Percentiles rank a stretch among this genome's conserved stretches.
Conservation (phyloP, 2,888 invertebrate genomes). For the Baronia brevicornis region DNA sequence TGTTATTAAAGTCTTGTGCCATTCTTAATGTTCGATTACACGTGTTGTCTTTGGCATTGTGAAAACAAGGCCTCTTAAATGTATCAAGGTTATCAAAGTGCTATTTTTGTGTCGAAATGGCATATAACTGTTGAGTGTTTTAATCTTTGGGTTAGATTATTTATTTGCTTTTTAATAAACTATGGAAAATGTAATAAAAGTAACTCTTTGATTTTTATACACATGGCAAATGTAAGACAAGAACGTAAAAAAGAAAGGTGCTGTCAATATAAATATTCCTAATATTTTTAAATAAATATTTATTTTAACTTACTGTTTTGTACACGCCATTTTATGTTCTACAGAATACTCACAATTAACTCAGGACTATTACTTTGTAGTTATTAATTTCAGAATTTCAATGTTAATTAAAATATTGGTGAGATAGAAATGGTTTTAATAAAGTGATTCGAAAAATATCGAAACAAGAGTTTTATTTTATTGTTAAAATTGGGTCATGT, state of each 20-base stretch:
- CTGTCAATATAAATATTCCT: constrained; percentile 5
- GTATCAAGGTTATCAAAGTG: background rate
- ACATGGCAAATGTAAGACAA: too few species aligned
- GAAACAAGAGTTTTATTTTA: constrained; percentile 20
- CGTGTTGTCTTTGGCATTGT: constrained; percentile 8
- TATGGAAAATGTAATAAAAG: background rate
- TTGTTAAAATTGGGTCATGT: too few species aligned
- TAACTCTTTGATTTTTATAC: too few species aligned
- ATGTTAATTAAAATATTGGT: constrained; percentile 32
- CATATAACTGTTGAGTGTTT: too few species aligned
- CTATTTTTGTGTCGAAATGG: too few species aligned
- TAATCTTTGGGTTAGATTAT: too few species aligned
- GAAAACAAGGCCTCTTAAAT: constrained; percentile 1
- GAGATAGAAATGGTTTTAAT: constrained; percentile 39
- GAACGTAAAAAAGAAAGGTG: too few species aligned
- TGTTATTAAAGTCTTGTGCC: constrained; percentile 12
- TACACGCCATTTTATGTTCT: constrained; percentile 17
- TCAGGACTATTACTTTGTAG: constrained; percentile 21
- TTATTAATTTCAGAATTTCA: too few species aligned
- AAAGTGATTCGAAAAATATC: constrained; percentile 32
- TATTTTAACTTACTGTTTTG: constrained; percentile 19
- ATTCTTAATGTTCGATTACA: constrained; percentile 12
- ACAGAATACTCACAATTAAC: constrained; percentile 31
- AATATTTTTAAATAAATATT: constrained; percentile 9
- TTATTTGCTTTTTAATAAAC: background rate